Base-by-base conservation (phyloP, 1,140 invertebrate species). In the Anastrepha ludens region DNA sequence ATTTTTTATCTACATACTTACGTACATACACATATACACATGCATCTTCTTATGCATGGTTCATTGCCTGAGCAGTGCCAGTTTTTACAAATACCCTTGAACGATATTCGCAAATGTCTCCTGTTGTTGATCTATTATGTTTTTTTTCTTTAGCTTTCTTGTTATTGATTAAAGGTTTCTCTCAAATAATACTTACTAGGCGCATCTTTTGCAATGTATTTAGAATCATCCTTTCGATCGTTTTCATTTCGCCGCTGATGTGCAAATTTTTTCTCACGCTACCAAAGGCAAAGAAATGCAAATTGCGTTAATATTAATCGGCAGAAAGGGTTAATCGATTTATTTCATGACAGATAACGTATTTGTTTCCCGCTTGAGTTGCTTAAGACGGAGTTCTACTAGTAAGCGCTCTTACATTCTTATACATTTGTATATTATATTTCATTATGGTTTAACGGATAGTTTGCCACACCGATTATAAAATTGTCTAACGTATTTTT, bases 261-360 rank as follows among this genome's bases (percentile, higher is more conserved):
- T n/a, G 44, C 74, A 55, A 8, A 81, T 81, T 81, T 81, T 47
- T 81, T 81, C 74, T 55, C 74, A 81, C 74, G 74, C 74, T 81
- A 17, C 47, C 9, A 81, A 29, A 81, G 13, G 55, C 9, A 81
- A 29, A 81, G 13, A 81, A 81, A 81, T 81, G 74, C 74, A 81
- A 81, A 81, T 81, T 50, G 55, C 74, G 50, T 55, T 13, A 6
- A 81, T 4, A 20, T 29, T 55, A 78, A 55, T 81, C 20, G 44
- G 6, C 47, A n/a, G 17, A 81, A 55, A 55, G 74, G 74, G 74
- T 55, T 55, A 29, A 81, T 58, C 74, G 74, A 81, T 81, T 81
- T 81, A 81, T 47, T 47, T 9, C 5, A 7, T 55, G 74, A 55
- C 74, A 81, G 74, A 58, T 81, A 81, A 81, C 74, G 74, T 81